Conservation (phyloP, 2,113 vertebrate species). For the Butastur rufipennis region DNA sequence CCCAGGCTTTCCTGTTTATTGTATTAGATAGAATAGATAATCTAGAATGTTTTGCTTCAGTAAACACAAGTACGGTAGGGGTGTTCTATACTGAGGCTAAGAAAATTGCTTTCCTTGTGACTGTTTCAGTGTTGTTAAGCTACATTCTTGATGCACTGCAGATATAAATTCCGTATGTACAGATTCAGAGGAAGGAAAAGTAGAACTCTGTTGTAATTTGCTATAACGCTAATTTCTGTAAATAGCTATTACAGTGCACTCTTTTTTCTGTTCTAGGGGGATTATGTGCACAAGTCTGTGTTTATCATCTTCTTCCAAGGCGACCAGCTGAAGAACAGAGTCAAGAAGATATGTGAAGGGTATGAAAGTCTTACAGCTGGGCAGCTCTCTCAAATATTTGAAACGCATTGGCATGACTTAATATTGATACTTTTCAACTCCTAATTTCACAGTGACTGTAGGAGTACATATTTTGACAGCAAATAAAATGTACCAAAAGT, state of each 20-base stretch:
- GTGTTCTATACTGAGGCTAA: background rate
- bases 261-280: constrained; percentile 76
- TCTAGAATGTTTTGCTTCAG: background rate
- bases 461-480: background rate
- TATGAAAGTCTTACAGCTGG: constrained; percentile 39
- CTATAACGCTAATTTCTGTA: background rate
- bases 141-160: background rate
- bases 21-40: background rate
- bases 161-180: background rate
- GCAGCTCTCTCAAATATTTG: background rate
- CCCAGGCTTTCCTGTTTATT: background rate
- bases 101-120: background rate
- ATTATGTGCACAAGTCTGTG: constrained; percentile 96
- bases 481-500: background rate
- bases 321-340: constrained; percentile 94
- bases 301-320: constrained; percentile 99
- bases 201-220: background rate
- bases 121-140: background rate
- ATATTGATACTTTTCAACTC: background rate
- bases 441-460: background rate
- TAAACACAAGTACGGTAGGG: background rate
- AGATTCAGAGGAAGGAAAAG: background rate
- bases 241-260: background rate
- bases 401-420: background rate
- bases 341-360: constrained; percentile 99